These are phyloP conservation scores for Etheostoma cragini DNA, from an alignment of 2,113 vertebrate genomes.

Conservation along the genomic window DNA sequence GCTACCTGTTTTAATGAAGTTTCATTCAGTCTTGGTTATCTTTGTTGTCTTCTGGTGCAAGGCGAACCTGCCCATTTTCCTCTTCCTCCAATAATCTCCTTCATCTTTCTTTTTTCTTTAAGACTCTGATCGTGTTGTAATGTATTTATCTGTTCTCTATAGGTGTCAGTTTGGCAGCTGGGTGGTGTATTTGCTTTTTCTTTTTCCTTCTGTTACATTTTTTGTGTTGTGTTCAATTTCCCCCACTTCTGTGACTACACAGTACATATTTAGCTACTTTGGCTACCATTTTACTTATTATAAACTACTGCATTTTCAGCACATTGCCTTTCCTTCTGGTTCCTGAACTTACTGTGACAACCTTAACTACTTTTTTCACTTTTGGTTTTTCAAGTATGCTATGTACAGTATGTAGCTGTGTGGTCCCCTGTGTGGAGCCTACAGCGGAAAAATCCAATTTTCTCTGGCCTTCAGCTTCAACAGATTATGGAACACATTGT, in stretches of 20 bases:
- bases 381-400: not conserved
- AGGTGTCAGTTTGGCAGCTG: conserved; percentile 41
- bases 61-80: conserved; percentile 33
- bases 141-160: conserved; percentile 24
- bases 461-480: conserved; percentile 20
- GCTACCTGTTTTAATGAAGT: conserved; percentile 32
- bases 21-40: conserved; percentile 41
- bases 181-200: conserved; percentile 26
- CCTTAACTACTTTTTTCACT: not conserved
- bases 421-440: not conserved
- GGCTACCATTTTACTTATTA: not conserved
- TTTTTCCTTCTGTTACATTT: not conserved
- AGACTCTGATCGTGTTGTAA: conserved; percentile 9
- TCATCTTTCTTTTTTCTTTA: conserved; percentile 33
- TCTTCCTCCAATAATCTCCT: conserved; percentile 11
- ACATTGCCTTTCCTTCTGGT: not conserved
- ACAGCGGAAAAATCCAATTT: conserved; percentile 8
- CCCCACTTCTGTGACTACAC: not conserved
- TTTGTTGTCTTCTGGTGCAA: conserved; percentile 38
- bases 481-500: conserved; percentile 27
- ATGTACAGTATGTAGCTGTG: not conserved
- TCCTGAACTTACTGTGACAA: conserved; percentile 7
- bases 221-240: not conserved
- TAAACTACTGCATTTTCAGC: conserved; percentile 16
- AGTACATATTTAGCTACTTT: not conserved